A percentile compares a stretch with the other conserved stretches of the same genome.
Evolutionary conservation across 1,140 invertebrate species (phyloP).

Genomic region (Charaxes varanes): DNA sequence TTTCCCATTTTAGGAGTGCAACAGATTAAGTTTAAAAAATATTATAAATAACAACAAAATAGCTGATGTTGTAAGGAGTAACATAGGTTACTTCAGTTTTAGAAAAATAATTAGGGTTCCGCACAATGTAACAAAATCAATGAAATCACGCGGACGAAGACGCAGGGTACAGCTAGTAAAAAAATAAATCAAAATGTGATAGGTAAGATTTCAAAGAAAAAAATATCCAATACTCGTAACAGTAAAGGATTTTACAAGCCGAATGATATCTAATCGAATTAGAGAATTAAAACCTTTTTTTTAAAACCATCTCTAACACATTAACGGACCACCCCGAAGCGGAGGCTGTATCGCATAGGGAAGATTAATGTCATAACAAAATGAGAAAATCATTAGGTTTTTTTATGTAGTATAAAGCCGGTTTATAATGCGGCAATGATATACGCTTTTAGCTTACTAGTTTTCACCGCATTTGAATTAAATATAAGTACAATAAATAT

Average conservation of each 20-base stretch:
- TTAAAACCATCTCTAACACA: slow-evolving; percentile 11
- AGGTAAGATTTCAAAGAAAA: not conserved
- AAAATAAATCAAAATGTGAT: no score
- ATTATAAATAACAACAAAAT: no score
- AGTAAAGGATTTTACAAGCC: slow-evolving; percentile 12
- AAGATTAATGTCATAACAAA: slow-evolving; percentile 23
- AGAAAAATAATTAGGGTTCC: no score
- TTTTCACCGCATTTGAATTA: not conserved
- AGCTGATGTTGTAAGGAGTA: no score
- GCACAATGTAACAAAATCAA: no score
- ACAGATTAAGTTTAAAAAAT: no score
- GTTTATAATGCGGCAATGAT: slow-evolving; percentile 2
- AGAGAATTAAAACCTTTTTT: slow-evolving; percentile 17
- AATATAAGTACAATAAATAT: no score
- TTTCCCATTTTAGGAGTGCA: no score
- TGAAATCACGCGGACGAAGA: no score
- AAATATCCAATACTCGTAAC: slow-evolving; percentile 16
- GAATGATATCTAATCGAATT: slow-evolving; percentile 17
- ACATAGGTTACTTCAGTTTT: no score
- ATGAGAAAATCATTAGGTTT: slow-evolving; percentile 17
- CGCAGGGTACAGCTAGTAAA: no score
- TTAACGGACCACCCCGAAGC: slow-evolving; percentile 19
- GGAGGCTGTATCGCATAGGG: slow-evolving; percentile 3
- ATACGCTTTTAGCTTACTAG: not conserved
- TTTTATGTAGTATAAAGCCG: slow-evolving; percentile 5